phyloP scores from a whole-genome alignment of 2,797 vertebrate genomes.

The Molossus molossus region DNA sequence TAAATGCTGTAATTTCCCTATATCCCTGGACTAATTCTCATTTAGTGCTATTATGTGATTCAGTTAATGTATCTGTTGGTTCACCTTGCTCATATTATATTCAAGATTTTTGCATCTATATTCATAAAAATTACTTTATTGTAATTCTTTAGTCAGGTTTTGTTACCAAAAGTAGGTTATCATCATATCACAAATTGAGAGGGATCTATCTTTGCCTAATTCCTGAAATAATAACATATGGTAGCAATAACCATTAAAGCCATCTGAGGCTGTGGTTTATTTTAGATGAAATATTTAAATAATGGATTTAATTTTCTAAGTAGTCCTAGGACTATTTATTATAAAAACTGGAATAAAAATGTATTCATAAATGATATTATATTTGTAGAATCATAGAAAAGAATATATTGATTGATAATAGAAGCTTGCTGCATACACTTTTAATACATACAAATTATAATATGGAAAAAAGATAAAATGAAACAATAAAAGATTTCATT shows the following conservation, averaged over 20 bases:
- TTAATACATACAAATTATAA: background rate
- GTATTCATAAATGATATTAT: background rate
- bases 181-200: background rate
- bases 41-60: background rate
- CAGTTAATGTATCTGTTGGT: background rate
- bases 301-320: background rate
- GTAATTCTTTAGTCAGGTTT: background rate
- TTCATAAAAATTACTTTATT: background rate
- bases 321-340: background rate
- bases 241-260: background rate
- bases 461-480: background rate
- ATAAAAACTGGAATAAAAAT: background rate
- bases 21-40: background rate
- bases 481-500: background rate
- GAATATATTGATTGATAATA: background rate
- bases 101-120: background rate
- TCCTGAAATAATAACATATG: background rate
- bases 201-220: background rate
- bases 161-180: background rate
- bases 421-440: background rate
- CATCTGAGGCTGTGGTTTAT: background rate
- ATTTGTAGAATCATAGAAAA: background rate
- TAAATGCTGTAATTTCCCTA: background rate
- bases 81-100: background rate
- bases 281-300: conserved; percentile 5